Percentiles rank a stretch among this genome's conserved stretches.
Conservation (phyloP, 1,140 invertebrate genomes). For the Cyclargus thomasi region DNA sequence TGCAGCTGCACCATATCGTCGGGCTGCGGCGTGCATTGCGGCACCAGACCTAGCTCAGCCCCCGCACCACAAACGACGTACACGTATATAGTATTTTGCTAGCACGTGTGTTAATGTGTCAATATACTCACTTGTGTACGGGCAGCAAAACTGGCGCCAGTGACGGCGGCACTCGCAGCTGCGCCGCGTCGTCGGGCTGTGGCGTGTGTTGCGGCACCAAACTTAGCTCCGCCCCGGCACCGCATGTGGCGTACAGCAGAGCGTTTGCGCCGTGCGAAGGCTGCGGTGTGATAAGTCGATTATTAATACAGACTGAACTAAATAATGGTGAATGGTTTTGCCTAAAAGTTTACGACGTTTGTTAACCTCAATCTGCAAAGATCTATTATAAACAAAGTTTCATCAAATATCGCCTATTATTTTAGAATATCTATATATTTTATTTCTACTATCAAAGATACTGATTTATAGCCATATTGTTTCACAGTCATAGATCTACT, state of each 20-base stretch:
- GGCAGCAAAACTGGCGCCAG: slow-evolving; percentile 39
- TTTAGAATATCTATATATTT: too few relatives aligned
- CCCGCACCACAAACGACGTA: slow-evolving; percentile 18
- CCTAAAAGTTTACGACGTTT: too few relatives aligned
- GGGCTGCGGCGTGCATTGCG: slow-evolving; percentile 25
- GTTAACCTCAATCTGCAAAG: too few relatives aligned
- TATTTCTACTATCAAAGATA: too few relatives aligned
- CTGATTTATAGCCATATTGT: too few relatives aligned
- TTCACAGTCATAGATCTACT: too few relatives aligned
- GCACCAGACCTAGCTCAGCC: slow-evolving; percentile 27
- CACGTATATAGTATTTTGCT: too few relatives aligned
- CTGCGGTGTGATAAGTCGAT: slow-evolving; percentile 26
- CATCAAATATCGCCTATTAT: too few relatives aligned
- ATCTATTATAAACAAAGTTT: too few relatives aligned
- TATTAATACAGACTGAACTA: not conserved
- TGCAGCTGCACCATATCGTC: slow-evolving; percentile 29
- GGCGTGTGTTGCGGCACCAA: slow-evolving; percentile 29
- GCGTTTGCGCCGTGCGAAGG: slow-evolving; percentile 45
- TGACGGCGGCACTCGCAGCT: slow-evolving; percentile 31
- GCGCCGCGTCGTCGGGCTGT: slow-evolving; percentile 28
- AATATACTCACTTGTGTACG: slow-evolving; percentile 42
- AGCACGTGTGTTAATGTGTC: not conserved
- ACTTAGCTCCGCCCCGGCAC: slow-evolving; percentile 13
- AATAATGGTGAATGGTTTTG: not conserved
- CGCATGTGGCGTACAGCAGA: slow-evolving; percentile 27